Conservation (phyloP, 2,888 invertebrate species). For the Andrena bicolor region DNA sequence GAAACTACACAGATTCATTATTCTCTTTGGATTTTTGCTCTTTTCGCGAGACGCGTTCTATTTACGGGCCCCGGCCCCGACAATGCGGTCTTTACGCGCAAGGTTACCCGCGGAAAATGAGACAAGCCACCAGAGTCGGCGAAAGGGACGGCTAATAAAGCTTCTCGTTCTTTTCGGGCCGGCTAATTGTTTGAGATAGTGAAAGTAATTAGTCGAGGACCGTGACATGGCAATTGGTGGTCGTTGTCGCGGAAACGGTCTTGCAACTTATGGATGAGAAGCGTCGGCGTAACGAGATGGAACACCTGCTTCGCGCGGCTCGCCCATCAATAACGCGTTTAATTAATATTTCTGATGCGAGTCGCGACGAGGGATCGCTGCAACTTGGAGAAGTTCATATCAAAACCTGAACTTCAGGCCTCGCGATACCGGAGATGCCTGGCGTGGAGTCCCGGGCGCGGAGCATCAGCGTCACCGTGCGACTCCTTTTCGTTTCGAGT, state of each 20-base stretch:
- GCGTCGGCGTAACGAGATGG: not conserved
- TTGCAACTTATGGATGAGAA: not conserved
- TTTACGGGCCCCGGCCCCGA: slow-evolving; percentile 28
- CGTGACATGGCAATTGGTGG: not conserved
- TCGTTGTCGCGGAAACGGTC: not conserved
- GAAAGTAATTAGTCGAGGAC: slow-evolving; percentile 10
- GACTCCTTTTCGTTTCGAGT: slow-evolving; percentile 6
- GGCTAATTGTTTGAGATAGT: not conserved
- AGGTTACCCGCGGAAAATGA: not conserved
- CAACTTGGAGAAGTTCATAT: not conserved
- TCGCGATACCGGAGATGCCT: not conserved
- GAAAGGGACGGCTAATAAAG: not conserved
- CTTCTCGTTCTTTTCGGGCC: not conserved
- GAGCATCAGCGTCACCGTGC: not conserved
- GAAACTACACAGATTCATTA: slow-evolving; percentile 68
- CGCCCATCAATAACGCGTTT: not conserved
- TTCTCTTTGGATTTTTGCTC: slow-evolving; percentile 73
- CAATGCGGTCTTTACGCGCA: slow-evolving; percentile 44
- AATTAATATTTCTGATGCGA: not conserved
- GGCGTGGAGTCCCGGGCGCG: not conserved
- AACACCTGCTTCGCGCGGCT: not conserved
- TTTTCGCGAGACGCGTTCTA: slow-evolving; percentile 43
- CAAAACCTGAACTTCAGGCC: too few relatives aligned
- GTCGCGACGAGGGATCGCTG: too few relatives aligned
- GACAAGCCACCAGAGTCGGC: not conserved